A percentile compares a stretch with the other conserved stretches of the same genome.
Evolutionary conservation across 2,113 vertebrate genomes (phyloP).

Genomic region (Tamias sibiricus): DNA sequence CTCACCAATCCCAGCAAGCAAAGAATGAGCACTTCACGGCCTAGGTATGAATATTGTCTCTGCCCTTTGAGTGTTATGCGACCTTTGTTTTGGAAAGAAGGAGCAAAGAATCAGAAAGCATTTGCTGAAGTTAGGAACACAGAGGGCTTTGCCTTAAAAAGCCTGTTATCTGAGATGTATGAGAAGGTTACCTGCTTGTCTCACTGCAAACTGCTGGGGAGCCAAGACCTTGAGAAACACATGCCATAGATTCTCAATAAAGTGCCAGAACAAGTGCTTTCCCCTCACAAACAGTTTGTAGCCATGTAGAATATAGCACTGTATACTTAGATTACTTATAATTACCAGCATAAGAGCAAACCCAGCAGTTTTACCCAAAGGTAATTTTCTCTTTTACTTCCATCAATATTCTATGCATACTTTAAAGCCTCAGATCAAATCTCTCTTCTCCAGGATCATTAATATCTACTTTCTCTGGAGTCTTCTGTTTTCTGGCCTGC

Average conservation of each 20-base stretch:
- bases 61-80: neutral
- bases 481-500: neutral
- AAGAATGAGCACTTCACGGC: neutral
- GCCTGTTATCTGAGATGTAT: neutral
- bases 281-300: neutral
- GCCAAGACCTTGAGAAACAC: constrained; percentile 16
- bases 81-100: constrained; percentile 25
- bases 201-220: neutral
- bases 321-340: neutral
- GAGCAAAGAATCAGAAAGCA: neutral
- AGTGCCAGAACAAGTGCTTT: neutral
- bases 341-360: neutral
- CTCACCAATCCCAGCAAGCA: neutral
- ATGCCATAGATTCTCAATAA: neutral
- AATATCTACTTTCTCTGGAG: neutral
- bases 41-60: neutral
- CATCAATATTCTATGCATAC: neutral
- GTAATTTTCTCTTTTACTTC: neutral
- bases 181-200: neutral
- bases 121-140: neutral
- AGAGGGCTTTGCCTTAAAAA: neutral
- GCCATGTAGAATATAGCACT: neutral
- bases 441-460: neutral
- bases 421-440: neutral
- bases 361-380: neutral